These are phyloP conservation scores for Charanyca ferruginea DNA, from an alignment of 2,888 invertebrate species.

Conservation along the genomic window DNA sequence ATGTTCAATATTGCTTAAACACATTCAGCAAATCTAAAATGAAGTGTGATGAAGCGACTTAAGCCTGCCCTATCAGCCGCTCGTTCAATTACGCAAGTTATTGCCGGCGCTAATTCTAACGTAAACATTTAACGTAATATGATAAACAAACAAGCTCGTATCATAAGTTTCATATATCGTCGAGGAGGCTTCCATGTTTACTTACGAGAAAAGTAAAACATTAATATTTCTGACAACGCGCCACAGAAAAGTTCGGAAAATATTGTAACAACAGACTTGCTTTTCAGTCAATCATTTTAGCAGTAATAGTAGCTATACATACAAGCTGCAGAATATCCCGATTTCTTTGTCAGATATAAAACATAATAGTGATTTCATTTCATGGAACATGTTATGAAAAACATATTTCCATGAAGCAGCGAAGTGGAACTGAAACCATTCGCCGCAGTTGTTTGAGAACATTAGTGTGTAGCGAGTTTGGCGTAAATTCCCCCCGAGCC, in stretches of 20 bases:
- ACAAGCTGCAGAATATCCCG: not conserved
- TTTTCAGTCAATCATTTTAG: not conserved
- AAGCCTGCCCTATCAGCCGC: conserved; percentile 18
- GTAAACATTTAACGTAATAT: conserved; percentile 54
- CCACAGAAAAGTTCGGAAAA: not conserved
- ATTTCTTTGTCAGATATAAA: not conserved
- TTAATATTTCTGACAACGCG: conserved; percentile 22
- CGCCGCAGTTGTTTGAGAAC: conserved; percentile 25
- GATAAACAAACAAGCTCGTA: conserved; percentile 42
- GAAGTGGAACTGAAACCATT: conserved; percentile 19
- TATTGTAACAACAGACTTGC: not conserved
- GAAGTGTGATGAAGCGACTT: conserved; percentile 41
- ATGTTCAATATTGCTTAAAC: conserved; percentile 7
- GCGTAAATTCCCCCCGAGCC: conserved; percentile 29
- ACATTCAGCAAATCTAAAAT: conserved; percentile 33
- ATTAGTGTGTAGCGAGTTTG: conserved; percentile 37
- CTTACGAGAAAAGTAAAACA: conserved; percentile 33
- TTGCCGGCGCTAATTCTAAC: conserved; percentile 44
- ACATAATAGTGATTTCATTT: conserved; percentile 10
- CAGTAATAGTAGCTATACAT: not conserved
- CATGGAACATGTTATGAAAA: not conserved
- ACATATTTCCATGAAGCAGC: conserved; percentile 4
- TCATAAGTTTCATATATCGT: conserved; percentile 34
- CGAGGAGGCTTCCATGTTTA: conserved; percentile 12
- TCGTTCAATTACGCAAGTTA: conserved; percentile 54